Evolutionary conservation across 2,113 vertebrate species (phyloP).

Genomic region (Anoplopoma fimbria): DNA sequence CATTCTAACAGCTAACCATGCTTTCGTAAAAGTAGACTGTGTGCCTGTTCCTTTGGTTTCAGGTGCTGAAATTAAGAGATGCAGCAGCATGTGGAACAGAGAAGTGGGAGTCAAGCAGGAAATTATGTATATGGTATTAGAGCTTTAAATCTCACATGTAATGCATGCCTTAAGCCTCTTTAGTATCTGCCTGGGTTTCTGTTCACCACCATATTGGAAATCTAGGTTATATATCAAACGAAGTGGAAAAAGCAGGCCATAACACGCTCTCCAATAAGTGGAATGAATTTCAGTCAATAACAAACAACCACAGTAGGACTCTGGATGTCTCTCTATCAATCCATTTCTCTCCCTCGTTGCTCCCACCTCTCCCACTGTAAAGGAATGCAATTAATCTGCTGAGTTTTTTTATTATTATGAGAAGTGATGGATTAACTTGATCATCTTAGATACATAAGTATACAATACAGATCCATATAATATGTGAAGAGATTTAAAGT

Average conservation of each 20-base stretch:
- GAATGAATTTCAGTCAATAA: constrained; percentile 63
- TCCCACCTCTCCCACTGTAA: neutral
- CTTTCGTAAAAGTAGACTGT: neutral
- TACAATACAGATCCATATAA: neutral
- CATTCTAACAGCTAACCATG: neutral
- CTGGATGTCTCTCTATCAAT: neutral
- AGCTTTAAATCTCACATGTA: constrained; percentile 38
- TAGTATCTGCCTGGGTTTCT: constrained; percentile 21
- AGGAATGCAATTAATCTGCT: constrained; percentile 9
- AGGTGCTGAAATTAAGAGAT: neutral
- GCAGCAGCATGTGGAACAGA: neutral
- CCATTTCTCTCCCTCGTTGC: neutral
- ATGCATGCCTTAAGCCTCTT: constrained; percentile 70
- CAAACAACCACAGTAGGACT: constrained; percentile 11
- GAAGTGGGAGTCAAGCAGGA: constrained; percentile 12
- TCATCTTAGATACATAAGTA: neutral
- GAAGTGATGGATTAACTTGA: constrained; percentile 1
- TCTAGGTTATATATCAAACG: constrained; percentile 63
- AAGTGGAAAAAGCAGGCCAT: constrained; percentile 70
- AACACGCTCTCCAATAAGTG: constrained; percentile 51
- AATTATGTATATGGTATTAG: constrained; percentile 28
- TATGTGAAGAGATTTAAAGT: neutral
- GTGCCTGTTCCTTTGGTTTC: neutral
- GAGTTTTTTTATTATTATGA: neutral
- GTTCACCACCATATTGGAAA: constrained; percentile 38